Evolutionary conservation across 2,888 invertebrate genomes (phyloP).

Genomic region (Drosophila leonis): DNA sequence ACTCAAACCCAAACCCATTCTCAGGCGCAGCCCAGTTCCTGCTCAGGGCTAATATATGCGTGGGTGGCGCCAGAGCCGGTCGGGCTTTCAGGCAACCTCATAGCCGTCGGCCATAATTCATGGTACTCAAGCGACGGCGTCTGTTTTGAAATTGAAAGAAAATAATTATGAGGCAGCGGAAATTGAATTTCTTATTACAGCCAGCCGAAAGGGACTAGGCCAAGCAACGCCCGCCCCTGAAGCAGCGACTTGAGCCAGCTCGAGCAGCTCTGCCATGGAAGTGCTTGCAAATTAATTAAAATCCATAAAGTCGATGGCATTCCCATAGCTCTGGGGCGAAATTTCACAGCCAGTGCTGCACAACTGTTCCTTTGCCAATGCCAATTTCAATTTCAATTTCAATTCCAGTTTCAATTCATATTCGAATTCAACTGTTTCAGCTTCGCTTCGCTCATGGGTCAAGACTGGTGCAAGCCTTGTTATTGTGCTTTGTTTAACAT

Average conservation of each 20-base stretch:
- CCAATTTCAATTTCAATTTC: constrained; percentile 28
- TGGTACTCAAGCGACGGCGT: constrained; percentile 54
- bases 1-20: neutral
- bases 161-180: constrained; percentile 79
- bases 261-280: constrained; percentile 26
- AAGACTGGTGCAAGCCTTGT: constrained; percentile 42
- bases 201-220: constrained; percentile 26
- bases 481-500: constrained; percentile 32
- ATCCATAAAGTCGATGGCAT: constrained; percentile 63
- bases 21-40: constrained; percentile 17
- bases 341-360: constrained; percentile 43
- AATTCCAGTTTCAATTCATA: constrained; percentile 18
- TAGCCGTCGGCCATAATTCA: constrained; percentile 70
- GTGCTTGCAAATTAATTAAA: constrained; percentile 76
- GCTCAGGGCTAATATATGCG: constrained; percentile 59
- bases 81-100: constrained; percentile 42
- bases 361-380: constrained; percentile 21
- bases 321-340: constrained; percentile 26
- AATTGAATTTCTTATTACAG: constrained; percentile 81
- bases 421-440: constrained; percentile 7
- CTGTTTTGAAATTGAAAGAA: constrained; percentile 80
- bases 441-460: constrained; percentile 56
- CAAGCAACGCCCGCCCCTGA: constrained; percentile 6
- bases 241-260: constrained; percentile 10
- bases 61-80: constrained; percentile 56